Base-by-base conservation (phyloP, 2,888 invertebrate species). In the Yponomeuta evonymella region DNA sequence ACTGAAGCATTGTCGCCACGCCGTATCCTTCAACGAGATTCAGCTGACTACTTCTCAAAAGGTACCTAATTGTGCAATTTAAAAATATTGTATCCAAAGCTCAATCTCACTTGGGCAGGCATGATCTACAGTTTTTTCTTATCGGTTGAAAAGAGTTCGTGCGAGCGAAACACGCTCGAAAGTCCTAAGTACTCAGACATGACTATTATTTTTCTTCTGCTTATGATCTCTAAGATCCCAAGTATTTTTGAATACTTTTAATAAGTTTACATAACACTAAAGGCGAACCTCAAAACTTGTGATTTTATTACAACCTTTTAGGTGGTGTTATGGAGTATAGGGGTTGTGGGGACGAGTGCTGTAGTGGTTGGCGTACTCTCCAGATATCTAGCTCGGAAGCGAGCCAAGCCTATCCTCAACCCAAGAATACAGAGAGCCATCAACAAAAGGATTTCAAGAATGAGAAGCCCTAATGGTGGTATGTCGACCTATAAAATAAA, bases 321-420 rank as follows among this genome's bases (percentile, higher is more conserved):
- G 95, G 94, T 96, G 72, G 93, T 96, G 72, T 88, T 96, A 79
- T 93, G 96, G 81, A 95, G 96, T 74, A 92, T 96, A 75, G 94
- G 96, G 70, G 94, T 96, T 63, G 90, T 92, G 48, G 92, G 93
- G 43, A 94, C 94, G 66, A 96, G 98, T 79, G 95, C 97, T 30
- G 94, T 96, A 10, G 90, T 98, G n/a, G 94, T 98, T 65, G 96
- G 97, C 63, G 94, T 97, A 11, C 86, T 98, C 48, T 97, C 98
- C 65, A 94, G 95, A 76, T 97, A 96, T 85, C 65, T 97, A 77
- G 94, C 96, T 69, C 93, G 97, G 71, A 93, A 95, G 72, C 94
- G 95, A 80, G 94, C 94, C 15, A 93, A 94, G 73, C 94, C 95
- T 70, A 94, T 94, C 65, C 86, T 94, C 1, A 94, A 94, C 77